Conservation (phyloP, 2,888 invertebrate species). For the Celastrina argiolus region DNA sequence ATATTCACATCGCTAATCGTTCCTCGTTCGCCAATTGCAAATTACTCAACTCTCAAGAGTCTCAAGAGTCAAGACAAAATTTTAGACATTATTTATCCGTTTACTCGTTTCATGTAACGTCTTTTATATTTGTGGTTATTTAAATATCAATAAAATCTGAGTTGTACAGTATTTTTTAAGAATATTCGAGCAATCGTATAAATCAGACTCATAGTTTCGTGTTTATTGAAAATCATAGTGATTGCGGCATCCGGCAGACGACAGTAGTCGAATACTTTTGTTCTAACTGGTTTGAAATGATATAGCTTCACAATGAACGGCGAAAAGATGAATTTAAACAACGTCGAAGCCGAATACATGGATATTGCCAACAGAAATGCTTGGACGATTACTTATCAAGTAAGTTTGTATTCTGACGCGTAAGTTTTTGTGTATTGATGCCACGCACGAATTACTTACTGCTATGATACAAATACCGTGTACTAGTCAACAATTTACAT, state of each 20-base stretch:
- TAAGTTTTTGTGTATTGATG: conserved; percentile 38
- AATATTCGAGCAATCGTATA: neutral
- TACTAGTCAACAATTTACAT: conserved; percentile 19
- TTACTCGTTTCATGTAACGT: neutral
- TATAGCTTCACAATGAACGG: conserved; percentile 44
- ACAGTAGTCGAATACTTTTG: conserved; percentile 40
- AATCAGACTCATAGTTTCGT: conserved; percentile 11
- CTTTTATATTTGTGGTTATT: neutral
- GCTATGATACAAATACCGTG: conserved; percentile 20
- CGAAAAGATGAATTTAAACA: conserved; percentile 46
- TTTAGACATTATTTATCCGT: neutral
- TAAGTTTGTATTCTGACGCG: conserved; percentile 55
- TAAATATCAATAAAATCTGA: conserved; percentile 10
- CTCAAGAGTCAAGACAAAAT: neutral
- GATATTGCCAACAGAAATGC: conserved; percentile 83
- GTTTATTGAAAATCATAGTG: conserved; percentile 22
- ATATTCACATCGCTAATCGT: too few relatives aligned
- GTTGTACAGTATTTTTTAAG: neutral
- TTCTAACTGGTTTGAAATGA: conserved; percentile 43
- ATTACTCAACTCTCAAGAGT: neutral
- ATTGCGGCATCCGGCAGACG: conserved; percentile 47
- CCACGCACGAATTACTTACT: conserved; percentile 46
- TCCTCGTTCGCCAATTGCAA: neutral
- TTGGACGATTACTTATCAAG: conserved; percentile 86
- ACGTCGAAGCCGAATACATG: conserved; percentile 84